These are phyloP conservation scores for Tortricodes alternella DNA, from an alignment of 2,888 invertebrate genomes.

Conservation along the genomic window DNA sequence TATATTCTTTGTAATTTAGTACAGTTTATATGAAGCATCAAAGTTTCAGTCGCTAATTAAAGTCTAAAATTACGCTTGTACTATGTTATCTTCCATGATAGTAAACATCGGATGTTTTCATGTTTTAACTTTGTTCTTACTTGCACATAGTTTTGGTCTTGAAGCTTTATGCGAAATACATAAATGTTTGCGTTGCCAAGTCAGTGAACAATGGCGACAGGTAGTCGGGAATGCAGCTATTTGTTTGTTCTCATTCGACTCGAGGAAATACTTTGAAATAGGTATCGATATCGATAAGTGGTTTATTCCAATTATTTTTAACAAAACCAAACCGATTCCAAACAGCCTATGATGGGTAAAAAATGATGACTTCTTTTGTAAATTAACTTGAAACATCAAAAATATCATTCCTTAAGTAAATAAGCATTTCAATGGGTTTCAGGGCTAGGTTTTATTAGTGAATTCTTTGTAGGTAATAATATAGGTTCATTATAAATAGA, in stretches of 20 bases:
- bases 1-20: too few relatives aligned
- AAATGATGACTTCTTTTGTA: too few relatives aligned
- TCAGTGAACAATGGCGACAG: slow-evolving; percentile 48
- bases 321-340: too few relatives aligned
- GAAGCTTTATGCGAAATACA: slow-evolving; percentile 42
- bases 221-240: slow-evolving; percentile 44
- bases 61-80: not conserved
- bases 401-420: too few relatives aligned
- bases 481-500: too few relatives aligned
- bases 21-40: too few relatives aligned
- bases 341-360: too few relatives aligned
- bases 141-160: slow-evolving; percentile 17
- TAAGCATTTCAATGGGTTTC: too few relatives aligned
- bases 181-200: slow-evolving; percentile 60
- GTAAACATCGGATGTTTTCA: not conserved
- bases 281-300: not conserved
- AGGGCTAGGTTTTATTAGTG: too few relatives aligned
- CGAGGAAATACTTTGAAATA: not conserved
- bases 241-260: slow-evolving; percentile 39
- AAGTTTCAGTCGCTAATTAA: not conserved
- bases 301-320: too few relatives aligned
- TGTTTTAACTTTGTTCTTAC: not conserved
- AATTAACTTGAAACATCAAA: too few relatives aligned
- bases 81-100: not conserved
- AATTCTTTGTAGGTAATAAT: too few relatives aligned